phyloP scores from a whole-genome alignment of 2,113 vertebrate species.

The Geothlypis trichas region DNA sequence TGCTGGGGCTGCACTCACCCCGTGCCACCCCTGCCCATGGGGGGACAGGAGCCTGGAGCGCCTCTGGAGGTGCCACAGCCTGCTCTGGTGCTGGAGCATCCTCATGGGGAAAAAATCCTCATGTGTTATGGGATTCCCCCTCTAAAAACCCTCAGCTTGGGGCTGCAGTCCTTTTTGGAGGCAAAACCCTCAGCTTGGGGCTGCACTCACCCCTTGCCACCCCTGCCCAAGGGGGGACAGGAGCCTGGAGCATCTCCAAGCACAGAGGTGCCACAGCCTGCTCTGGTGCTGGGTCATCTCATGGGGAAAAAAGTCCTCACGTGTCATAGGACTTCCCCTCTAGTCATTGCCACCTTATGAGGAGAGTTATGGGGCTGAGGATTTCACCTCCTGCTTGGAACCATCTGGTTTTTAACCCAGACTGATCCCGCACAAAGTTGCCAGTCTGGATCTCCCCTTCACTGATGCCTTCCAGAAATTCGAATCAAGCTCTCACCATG shows the following conservation, averaged over 20 bases:
- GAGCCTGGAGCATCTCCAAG: too few species aligned
- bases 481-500: neutral
- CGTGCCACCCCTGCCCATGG: fast-evolving
- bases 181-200: too few species aligned
- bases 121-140: fast-evolving
- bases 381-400: neutral
- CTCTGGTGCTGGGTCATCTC: too few species aligned
- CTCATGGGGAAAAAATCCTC: neutral
- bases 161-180: too few species aligned
- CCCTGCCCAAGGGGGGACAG: too few species aligned
- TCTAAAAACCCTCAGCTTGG: neutral
- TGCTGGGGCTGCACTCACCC: neutral
- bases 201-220: too few species aligned
- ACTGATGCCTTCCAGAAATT: neutral
- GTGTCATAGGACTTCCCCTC: neutral
- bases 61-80: neutral
- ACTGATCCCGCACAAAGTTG: neutral
- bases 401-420: neutral
- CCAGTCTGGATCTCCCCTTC: neutral
- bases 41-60: fast-evolving
- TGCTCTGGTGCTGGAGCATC: neutral
- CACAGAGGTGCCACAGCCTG: too few species aligned
- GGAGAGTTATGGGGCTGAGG: neutral
- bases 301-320: too few species aligned
- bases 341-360: neutral